These are phyloP conservation scores for Standfussiana lucernea DNA, from an alignment of 2,888 invertebrate genomes.

Conservation along the genomic window DNA sequence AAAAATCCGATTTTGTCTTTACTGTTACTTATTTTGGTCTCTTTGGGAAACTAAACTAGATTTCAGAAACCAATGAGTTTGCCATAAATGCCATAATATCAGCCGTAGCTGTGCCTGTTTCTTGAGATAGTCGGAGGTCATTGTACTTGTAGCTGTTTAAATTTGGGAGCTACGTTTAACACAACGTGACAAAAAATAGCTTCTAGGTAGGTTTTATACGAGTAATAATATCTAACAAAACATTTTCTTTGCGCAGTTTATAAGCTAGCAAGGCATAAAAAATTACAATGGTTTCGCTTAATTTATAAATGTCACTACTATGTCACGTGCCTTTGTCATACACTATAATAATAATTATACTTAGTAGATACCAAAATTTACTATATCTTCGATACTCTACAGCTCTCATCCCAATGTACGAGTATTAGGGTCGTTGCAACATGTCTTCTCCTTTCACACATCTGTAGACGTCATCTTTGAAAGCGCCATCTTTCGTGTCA, in stretches of 20 bases:
- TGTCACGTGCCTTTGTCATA: neutral
- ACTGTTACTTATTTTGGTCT: slow-evolving; percentile 14
- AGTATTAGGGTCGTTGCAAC: too few relatives aligned
- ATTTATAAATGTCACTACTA: neutral
- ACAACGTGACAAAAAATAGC: slow-evolving; percentile 40
- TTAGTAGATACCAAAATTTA: too few relatives aligned
- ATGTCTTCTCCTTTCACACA: too few relatives aligned
- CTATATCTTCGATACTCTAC: too few relatives aligned
- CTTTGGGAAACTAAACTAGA: neutral
- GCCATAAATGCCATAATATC: too few relatives aligned
- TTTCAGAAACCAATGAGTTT: too few relatives aligned
- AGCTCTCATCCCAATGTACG: too few relatives aligned
- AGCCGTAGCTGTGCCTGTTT: slow-evolving; percentile 11
- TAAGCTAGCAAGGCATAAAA: neutral
- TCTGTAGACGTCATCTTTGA: neutral
- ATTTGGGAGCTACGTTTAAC: slow-evolving; percentile 13
- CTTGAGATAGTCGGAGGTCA: slow-evolving; percentile 25
- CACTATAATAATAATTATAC: too few relatives aligned
- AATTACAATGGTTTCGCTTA: too few relatives aligned
- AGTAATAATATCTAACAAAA: slow-evolving; percentile 10
- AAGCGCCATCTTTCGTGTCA: neutral
- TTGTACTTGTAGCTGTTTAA: slow-evolving; percentile 25
- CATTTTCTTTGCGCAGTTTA: neutral
- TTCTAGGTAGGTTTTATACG: neutral
- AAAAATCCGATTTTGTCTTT: slow-evolving; percentile 2